These are phyloP conservation scores for Nixonia krombeini DNA, from an alignment of 1,140 invertebrate species.

Conservation along the genomic window DNA sequence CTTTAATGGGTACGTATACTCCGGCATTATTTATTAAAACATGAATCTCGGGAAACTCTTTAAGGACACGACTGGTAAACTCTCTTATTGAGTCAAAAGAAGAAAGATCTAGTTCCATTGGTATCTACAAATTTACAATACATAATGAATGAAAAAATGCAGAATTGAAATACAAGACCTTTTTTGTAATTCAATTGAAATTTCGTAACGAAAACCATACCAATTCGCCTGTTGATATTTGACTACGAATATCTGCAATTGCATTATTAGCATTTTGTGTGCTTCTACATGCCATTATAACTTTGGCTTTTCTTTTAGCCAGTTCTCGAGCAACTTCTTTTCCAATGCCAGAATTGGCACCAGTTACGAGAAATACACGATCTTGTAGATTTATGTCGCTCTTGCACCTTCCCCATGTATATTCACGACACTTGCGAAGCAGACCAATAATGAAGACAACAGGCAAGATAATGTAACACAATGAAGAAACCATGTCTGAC, in stretches of 20 bases:
- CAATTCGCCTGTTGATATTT: conserved; percentile 74
- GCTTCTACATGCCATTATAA: conserved; percentile 83
- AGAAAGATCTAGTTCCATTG: conserved; percentile 80
- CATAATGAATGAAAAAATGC: not conserved
- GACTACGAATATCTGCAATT: conserved; percentile 75
- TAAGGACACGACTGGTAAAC: conserved; percentile 78
- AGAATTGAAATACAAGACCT: no score
- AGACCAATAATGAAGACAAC: conserved; percentile 62
- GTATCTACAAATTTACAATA: conserved; percentile 71
- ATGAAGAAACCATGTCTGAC: conserved; percentile 58
- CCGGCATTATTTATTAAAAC: conserved; percentile 86
- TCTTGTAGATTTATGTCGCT: conserved; percentile 68
- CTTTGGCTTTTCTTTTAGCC: conserved; percentile 76
- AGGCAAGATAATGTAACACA: conserved; percentile 63
- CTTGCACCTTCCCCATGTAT: conserved; percentile 68
- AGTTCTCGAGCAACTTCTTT: conserved; percentile 81
- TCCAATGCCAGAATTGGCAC: conserved; percentile 86
- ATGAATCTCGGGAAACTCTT: conserved; percentile 77
- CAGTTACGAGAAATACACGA: conserved; percentile 83
- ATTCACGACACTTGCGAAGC: conserved; percentile 69
- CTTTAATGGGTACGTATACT: no score
- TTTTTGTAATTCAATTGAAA: no score
- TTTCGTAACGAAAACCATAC: no score
- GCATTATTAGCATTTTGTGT: conserved; percentile 75
- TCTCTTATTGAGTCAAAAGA: conserved; percentile 80